Percentiles rank a stretch among this genome's conserved stretches.
phyloP scores from a whole-genome alignment of 2,888 invertebrate genomes.

The Limnephilus lunatus region DNA sequence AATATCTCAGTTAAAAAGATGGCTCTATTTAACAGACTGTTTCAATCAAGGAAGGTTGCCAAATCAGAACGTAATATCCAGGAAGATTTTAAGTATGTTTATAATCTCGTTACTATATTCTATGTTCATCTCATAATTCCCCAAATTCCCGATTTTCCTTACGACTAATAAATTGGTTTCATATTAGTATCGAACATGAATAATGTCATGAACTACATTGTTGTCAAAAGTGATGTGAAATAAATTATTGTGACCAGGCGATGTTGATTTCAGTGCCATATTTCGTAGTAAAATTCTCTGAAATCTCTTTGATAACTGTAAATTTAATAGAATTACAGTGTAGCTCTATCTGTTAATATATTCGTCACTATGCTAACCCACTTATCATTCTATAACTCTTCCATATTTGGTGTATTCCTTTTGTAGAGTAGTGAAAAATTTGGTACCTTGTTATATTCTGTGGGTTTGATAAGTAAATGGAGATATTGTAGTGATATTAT shows the following conservation, averaged over 20 bases:
- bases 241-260: constrained; percentile 70
- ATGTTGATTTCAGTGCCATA: neutral
- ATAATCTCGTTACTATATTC: constrained; percentile 11
- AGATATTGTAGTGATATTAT: neutral
- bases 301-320: neutral
- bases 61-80: constrained; percentile 66
- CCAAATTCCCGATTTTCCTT: constrained; percentile 66
- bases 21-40: constrained; percentile 87
- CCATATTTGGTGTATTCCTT: neutral
- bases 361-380: neutral
- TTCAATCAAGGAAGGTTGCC: constrained; percentile 80
- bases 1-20: constrained; percentile 73
- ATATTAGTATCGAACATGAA: neutral
- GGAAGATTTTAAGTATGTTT: constrained; percentile 57
- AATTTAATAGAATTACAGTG: neutral
- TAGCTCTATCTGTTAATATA: neutral
- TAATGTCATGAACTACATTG: constrained; percentile 74
- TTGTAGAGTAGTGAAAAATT: neutral
- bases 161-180: constrained; percentile 66
- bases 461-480: neutral
- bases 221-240: constrained; percentile 74
- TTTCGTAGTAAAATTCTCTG: constrained; percentile 67
- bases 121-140: neutral
- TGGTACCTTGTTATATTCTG: neutral
- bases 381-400: neutral